phyloP scores from a whole-genome alignment of 1,140 invertebrate species.

The Pantala flavescens region DNA sequence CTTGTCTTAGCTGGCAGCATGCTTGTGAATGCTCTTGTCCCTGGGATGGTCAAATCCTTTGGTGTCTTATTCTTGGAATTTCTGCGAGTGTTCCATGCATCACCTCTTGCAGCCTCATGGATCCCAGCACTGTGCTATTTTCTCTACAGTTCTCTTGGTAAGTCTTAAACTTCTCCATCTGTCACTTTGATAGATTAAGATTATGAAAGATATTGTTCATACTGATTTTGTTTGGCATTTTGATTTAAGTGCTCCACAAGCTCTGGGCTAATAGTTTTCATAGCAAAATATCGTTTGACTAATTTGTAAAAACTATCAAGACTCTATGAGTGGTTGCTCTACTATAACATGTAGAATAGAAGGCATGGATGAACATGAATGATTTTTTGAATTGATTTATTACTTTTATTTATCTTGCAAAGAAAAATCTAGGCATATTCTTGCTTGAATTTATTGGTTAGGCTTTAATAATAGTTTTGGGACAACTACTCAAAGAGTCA shows the following conservation, averaged over 20 bases:
- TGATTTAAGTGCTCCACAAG: conserved; percentile 10
- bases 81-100: conserved; percentile 58
- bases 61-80: conserved; percentile 74
- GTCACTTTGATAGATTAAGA: not conserved
- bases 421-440: too few species aligned
- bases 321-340: not conserved
- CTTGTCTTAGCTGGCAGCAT: conserved; percentile 66
- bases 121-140: conserved; percentile 77
- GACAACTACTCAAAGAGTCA: too few species aligned
- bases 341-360: too few species aligned
- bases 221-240: conserved; percentile 9
- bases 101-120: conserved; percentile 61
- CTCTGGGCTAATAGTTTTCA: not conserved
- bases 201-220: too few species aligned
- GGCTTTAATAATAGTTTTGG: too few species aligned
- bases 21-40: conserved; percentile 69
- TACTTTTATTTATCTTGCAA: too few species aligned
- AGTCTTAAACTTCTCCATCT: conserved; percentile 23
- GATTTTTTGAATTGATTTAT: too few species aligned
- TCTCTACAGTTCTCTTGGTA: conserved; percentile 74
- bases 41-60: conserved; percentile 78
- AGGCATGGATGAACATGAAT: too few species aligned
- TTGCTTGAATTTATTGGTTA: too few species aligned
- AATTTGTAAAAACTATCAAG: not conserved
- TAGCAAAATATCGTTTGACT: too few species aligned